Evolutionary conservation across 2,888 invertebrate genomes (phyloP).

Genomic region (Beris chalybata): DNA sequence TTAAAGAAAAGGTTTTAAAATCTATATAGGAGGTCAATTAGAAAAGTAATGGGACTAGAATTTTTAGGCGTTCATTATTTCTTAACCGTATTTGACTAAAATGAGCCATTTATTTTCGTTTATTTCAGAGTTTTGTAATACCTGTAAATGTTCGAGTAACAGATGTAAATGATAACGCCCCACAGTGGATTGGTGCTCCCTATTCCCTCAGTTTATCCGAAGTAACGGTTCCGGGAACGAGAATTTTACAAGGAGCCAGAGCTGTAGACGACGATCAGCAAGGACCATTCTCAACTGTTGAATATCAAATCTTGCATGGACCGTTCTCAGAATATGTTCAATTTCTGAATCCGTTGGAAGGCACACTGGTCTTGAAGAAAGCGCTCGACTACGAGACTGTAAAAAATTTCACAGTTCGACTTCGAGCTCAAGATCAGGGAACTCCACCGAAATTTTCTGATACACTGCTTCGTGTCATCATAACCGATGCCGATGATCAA

Average conservation of each 20-base stretch:
- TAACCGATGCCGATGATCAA: conserved; percentile 89
- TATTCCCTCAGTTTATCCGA: conserved; percentile 82
- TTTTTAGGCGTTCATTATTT: not conserved
- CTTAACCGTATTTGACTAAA: not conserved
- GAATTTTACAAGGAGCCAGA: conserved; percentile 76
- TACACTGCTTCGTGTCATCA: conserved; percentile 73
- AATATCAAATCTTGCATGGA: conserved; percentile 79
- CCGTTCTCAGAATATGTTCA: conserved; percentile 77
- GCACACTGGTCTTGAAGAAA: conserved; percentile 75
- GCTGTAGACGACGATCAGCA: conserved; percentile 85
- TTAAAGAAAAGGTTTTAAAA: too few species aligned
- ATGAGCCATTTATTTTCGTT: not conserved
- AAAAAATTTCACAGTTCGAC: conserved; percentile 73
- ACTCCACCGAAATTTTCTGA: conserved; percentile 76
- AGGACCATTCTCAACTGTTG: conserved; percentile 84
- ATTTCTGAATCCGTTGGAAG: conserved; percentile 84
- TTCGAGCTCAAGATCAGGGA: conserved; percentile 79
- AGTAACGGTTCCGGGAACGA: conserved; percentile 69
- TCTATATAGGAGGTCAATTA: too few species aligned
- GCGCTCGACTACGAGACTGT: conserved; percentile 82
- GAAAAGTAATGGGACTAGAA: not conserved
- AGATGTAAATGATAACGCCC: conserved; percentile 90
- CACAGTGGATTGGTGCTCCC: conserved; percentile 78
- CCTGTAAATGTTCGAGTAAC: conserved; percentile 68
- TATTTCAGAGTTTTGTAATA: conserved; percentile 52